Evolutionary conservation across 2,113 vertebrate genomes (phyloP).

Genomic region (Nothobranchius furzeri): DNA sequence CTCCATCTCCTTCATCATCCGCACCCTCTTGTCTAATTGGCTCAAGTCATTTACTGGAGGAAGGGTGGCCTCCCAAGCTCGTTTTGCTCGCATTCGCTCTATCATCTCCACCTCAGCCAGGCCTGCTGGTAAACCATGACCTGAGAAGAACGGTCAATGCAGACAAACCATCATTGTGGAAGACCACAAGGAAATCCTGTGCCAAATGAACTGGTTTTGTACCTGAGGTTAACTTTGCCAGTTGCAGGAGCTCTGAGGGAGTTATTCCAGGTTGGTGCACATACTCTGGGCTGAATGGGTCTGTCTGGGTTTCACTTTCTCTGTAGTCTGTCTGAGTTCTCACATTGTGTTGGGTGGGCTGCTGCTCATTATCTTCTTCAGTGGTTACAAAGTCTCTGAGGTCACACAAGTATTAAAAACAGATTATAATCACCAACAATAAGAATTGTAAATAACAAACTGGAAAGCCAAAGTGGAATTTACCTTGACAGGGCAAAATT

Average conservation of each 20-base stretch:
- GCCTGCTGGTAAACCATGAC: conserved; percentile 89
- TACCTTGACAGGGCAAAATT: conserved; percentile 75
- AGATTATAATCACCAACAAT: too few relatives aligned
- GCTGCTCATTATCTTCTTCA: neutral
- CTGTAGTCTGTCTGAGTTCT: conserved; percentile 93
- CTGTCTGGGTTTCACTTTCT: conserved; percentile 92
- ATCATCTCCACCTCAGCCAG: conserved; percentile 91
- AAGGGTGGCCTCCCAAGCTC: conserved; percentile 86
- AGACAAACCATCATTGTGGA: neutral
- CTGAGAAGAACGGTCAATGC: conserved; percentile 65
- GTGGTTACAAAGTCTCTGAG: too few relatives aligned
- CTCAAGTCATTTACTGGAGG: conserved; percentile 78
- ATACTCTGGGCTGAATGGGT: conserved; percentile 90
- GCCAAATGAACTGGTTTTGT: conserved; percentile 23
- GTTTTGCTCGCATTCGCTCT: conserved; percentile 84
- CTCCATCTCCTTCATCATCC: conserved; percentile 92
- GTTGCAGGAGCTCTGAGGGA: conserved; percentile 87
- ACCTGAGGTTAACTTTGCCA: conserved; percentile 91
- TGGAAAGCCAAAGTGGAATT: conserved; percentile 55
- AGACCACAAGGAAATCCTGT: too few relatives aligned
- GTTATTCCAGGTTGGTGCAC: conserved; percentile 75
- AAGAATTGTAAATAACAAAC: too few relatives aligned
- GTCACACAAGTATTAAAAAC: too few relatives aligned
- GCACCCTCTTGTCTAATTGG: conserved; percentile 82
- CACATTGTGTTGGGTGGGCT: conserved; percentile 72